Conservation (phyloP, 2,797 vertebrate genomes). For the Miichthys miiuy region DNA sequence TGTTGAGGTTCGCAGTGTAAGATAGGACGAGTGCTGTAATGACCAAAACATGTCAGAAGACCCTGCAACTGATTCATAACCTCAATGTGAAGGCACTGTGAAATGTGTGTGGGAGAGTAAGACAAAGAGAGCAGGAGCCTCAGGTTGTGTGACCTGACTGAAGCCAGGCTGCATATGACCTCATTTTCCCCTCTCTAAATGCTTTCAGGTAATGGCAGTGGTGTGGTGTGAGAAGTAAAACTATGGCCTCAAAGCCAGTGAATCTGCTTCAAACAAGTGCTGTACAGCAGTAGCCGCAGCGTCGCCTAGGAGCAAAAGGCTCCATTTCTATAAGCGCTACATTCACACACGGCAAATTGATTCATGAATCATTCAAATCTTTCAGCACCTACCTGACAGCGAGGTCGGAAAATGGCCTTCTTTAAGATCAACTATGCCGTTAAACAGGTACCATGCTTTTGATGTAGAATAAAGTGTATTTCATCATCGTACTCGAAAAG, state of each 20-base stretch:
- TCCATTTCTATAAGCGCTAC: conserved; percentile 59
- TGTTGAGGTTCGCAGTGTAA: conserved; percentile 37
- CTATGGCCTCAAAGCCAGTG: conserved; percentile 40
- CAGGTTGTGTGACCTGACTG: conserved; percentile 41
- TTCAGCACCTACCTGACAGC: conserved; percentile 63
- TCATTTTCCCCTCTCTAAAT: conserved; percentile 54
- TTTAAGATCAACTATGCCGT: conserved; percentile 55
- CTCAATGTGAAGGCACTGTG: conserved; percentile 34
- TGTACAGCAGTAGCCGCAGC: conserved; percentile 14
- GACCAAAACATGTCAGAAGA: conserved; percentile 49
- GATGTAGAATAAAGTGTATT: conserved; percentile 60
- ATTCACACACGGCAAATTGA: conserved; percentile 67
- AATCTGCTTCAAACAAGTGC: conserved; percentile 51
- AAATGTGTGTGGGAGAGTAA: conserved; percentile 47
- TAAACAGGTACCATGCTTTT: conserved; percentile 51
- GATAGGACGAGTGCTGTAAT: conserved; percentile 44
- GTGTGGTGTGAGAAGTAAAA: conserved; percentile 53
- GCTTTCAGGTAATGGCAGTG: conserved; percentile 58
- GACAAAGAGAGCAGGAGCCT: conserved; percentile 42
- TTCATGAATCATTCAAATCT: conserved; percentile 80
- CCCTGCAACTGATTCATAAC: conserved; percentile 29
- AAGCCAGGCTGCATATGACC: conserved; percentile 45
- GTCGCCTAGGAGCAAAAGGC: conserved; percentile 52
- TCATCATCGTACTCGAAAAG: conserved; percentile 36
- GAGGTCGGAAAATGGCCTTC: conserved; percentile 61